These are phyloP conservation scores for Anagrus nilaparvatae DNA, from an alignment of 1,140 invertebrate species.

Conservation along the genomic window DNA sequence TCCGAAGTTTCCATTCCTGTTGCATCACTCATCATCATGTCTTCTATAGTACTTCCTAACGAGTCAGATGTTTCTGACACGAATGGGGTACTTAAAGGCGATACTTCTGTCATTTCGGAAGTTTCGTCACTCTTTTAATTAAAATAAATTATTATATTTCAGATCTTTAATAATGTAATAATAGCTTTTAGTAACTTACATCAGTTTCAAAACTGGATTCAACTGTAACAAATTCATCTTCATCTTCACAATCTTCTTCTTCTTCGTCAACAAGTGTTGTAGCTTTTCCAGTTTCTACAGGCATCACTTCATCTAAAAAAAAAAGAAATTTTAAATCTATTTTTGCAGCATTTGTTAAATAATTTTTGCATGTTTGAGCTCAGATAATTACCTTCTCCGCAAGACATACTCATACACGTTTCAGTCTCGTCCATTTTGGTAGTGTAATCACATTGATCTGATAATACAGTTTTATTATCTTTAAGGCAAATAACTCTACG, in stretches of 20 bases:
- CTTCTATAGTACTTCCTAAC: constrained; percentile 31
- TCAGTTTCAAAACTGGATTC: constrained; percentile 20
- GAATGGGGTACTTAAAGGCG: constrained; percentile 24
- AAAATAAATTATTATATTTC: background rate
- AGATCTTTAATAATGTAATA: background rate
- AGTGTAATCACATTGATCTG: constrained; percentile 52
- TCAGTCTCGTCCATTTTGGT: constrained; percentile 56
- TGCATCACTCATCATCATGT: constrained; percentile 53
- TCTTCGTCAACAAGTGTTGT: constrained; percentile 43
- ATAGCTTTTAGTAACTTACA: constrained; percentile 19
- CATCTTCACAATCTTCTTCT: constrained; percentile 48
- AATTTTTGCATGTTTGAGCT: background rate
- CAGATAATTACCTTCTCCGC: constrained; percentile 48
- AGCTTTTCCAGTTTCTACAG: constrained; percentile 48
- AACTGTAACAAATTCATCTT: constrained; percentile 36
- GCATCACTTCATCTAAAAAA: constrained; percentile 53
- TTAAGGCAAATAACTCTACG: constrained; percentile 71
- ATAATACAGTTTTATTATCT: constrained; percentile 52
- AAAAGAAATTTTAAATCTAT: constrained; percentile 4
- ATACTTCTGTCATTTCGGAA: constrained; percentile 21
- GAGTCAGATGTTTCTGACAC: constrained; percentile 16
- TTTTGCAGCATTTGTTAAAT: background rate
- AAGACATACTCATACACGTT: constrained; percentile 63
- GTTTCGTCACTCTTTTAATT: constrained; percentile 9
- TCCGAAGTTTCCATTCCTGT: constrained; percentile 27